Conservation (phyloP, 2,113 vertebrate species). For the Tursiops truncatus region DNA sequence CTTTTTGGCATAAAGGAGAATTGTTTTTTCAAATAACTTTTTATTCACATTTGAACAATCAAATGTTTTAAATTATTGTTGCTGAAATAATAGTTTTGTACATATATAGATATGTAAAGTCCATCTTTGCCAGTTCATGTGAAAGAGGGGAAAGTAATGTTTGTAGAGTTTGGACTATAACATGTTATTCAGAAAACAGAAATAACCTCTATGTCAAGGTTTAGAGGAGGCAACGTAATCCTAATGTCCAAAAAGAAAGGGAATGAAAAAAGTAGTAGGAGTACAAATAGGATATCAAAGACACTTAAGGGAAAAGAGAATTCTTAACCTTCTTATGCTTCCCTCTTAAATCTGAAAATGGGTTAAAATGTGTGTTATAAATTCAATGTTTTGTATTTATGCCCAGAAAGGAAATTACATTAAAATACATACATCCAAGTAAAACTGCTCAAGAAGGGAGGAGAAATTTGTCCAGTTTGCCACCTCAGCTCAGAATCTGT, state of each 20-base stretch:
- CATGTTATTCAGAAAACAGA: not conserved
- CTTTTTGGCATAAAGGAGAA: not conserved
- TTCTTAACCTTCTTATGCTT: not conserved
- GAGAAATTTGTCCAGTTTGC: not conserved
- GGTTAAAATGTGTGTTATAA: not conserved
- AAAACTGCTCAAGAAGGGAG: not conserved
- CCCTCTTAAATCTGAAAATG: not conserved
- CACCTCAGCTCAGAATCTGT: not conserved
- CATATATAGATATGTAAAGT: not conserved
- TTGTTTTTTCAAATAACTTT: not conserved
- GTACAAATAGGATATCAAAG: not conserved
- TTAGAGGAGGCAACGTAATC: not conserved
- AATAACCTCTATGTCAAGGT: not conserved
- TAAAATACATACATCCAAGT: not conserved
- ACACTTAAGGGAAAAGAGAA: not conserved
- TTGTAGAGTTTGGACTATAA: not conserved
- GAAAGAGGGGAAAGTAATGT: not conserved
- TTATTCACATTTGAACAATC: not conserved
- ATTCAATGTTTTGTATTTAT: not conserved
- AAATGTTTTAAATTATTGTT: not conserved
- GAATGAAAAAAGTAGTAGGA: not conserved
- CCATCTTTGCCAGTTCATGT: not conserved
- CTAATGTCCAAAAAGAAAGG: not conserved
- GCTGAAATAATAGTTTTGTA: not conserved
- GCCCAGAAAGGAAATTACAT: not conserved